Conservation (phyloP, 2,797 vertebrate species). For the Danio aesculapii region DNA sequence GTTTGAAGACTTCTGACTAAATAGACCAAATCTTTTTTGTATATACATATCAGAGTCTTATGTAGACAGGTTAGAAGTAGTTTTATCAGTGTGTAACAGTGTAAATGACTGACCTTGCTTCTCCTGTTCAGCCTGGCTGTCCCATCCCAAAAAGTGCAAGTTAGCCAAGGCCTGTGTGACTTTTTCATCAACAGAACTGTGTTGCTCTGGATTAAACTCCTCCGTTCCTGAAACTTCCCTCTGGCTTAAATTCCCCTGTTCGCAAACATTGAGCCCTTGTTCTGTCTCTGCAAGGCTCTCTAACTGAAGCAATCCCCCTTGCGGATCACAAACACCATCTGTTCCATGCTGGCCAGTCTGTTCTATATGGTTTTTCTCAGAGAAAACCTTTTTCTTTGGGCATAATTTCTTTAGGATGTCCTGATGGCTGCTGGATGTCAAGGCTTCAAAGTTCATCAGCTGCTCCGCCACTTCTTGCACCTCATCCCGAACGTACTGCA, state of each 20-base stretch:
- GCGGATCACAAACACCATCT: not conserved
- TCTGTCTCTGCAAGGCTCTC: constrained; percentile 32
- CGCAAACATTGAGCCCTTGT: not conserved
- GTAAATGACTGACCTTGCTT: constrained; percentile 68
- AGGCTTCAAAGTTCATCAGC: constrained; percentile 72
- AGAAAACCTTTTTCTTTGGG: constrained; percentile 37
- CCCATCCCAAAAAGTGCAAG: constrained; percentile 81
- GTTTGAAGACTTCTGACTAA: constrained; percentile 14
- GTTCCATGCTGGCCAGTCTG: not conserved
- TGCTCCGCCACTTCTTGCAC: constrained; percentile 80
- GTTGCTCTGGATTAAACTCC: constrained; percentile 10
- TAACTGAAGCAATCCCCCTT: constrained; percentile 21
- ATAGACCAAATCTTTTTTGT: constrained; percentile 9
- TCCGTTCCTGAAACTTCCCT: constrained; percentile 15
- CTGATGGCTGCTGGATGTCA: constrained; percentile 74
- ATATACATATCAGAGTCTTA: not conserved
- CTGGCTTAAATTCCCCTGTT: not conserved
- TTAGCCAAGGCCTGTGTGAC: constrained; percentile 80
- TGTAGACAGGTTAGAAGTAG: not conserved
- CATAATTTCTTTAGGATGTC: constrained; percentile 79
- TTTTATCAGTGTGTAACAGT: not conserved
- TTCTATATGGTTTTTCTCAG: constrained; percentile 16
- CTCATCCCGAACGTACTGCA: constrained; percentile 80
- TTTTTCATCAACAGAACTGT: constrained; percentile 67
- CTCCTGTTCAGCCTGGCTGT: constrained; percentile 67